Evolutionary conservation across 2,113 vertebrate genomes (phyloP), one percentile per base, ranked within the genome.

Genomic region (Acinonyx jubatus): DNA sequence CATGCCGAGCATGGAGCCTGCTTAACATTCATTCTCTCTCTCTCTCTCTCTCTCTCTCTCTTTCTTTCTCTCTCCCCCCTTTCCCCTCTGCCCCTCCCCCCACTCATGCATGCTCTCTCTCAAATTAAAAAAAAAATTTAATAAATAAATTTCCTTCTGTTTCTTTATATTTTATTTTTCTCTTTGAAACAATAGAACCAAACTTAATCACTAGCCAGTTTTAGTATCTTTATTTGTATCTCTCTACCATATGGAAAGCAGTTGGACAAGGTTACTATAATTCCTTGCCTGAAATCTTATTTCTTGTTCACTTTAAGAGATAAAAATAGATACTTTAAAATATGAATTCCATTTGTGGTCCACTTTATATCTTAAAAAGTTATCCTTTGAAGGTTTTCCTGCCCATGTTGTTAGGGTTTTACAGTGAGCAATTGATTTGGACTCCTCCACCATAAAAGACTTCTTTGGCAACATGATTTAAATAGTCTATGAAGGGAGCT

Each of bases 401-500:
- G 73, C 57, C 50, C 6, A 1, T 4, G 27, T 3, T 84, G 10
- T 66, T 81, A 55, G 38, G 21, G 25, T 89, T 91, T 96, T 81
- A 4, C 50, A 83, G 33, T 57, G 19, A 95, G 80, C 86, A 48
- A 6, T 66, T 80, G 76, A 96, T 73, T 68, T 85, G 21, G 61
- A 61, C 14, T 96, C 65, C 57, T 74, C 31, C 7, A 83, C 61
- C 69, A 96, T 45, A 87, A 94, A 97, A 80, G 74, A 84, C 97
- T 97, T 96, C 88, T 98, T 92, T 97, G 92, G 90, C 55, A 88
- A 50, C 45, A 55, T 92, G 91, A 38, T 79, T 94, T 92, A 66
- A 97, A 96, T 96, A 86, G 69, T 63, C 41, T 45, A 79, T 95
- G 89, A 98, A 97, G 94, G 97, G 95, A 91, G 18, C 84, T 90